Evolutionary conservation across 2,113 vertebrate genomes (phyloP), one percentile per base, ranked within the genome.

Genomic region (Burhinus oedicnemus): DNA sequence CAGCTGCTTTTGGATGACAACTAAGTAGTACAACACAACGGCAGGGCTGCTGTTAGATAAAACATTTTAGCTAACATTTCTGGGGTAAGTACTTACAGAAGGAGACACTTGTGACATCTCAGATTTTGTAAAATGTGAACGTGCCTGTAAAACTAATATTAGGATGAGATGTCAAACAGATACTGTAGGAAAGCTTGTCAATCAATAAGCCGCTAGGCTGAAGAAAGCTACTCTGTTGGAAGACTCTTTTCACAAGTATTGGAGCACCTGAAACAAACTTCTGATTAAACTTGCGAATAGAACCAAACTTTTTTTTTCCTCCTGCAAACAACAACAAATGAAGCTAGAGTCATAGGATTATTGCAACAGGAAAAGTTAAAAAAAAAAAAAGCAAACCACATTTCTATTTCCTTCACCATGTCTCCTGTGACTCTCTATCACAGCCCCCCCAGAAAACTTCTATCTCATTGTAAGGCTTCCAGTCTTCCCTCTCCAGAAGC

Each of bases 41-140:
- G 65, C 76, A 80, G 38, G 22, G 64, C 15, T 91, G 72, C 29
- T 85, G 54, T 87, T 93, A 91, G 94, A 96, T 64, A 87, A 94
- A 96, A 96, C 70, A 83, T 51, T 85, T 89, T 95, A 87, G 49
- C 70, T 95, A 97, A 94, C 91, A 74, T 93, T 95, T 95, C 93
- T 96, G 75, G 95, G 94, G 78, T 94, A 97, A 95, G 66, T 66
- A 88, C 54, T 86, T 85, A 60, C 66, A 90, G 78, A 79, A 90
- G 68, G 70, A 87, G 90, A 96, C 49, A 45, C 44, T 84, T 93
- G 36, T 95, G 90, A 94, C 93, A 94, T 86, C 77, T 95, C 70
- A 95, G 78, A 58, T 55, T 96, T 89, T 66, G 19, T 92, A 90
- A 94, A 94, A 85, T 32, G 55, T 77, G 75, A 95, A 87, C 3